Evolutionary conservation across 1,140 invertebrate species (phyloP).

Genomic region (Harpegnathos saltator): DNA sequence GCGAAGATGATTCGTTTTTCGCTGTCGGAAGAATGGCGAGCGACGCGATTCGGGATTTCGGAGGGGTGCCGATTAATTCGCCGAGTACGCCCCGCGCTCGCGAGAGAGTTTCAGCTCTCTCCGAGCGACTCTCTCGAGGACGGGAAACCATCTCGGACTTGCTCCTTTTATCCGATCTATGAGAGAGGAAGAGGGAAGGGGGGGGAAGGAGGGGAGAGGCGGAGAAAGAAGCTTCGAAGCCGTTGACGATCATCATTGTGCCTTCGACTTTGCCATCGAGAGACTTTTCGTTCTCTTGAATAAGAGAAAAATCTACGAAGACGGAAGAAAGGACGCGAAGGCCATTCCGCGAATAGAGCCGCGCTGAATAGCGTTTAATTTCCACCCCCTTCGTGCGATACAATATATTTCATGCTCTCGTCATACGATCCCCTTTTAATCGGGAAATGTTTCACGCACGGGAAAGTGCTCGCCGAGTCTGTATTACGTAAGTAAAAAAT

Average conservation of each 20-base stretch:
- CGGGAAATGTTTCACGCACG: not conserved
- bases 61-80: not conserved
- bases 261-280: conserved; percentile 38
- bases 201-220: too few relatives aligned
- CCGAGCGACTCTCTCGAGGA: not conserved
- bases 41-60: too few relatives aligned
- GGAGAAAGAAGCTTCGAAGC: conserved; percentile 62
- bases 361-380: conserved; percentile 67
- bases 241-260: conserved; percentile 44
- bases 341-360: conserved; percentile 23
- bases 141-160: not conserved
- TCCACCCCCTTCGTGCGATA: conserved; percentile 24
- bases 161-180: conserved; percentile 59
- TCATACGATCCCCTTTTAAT: conserved; percentile 20
- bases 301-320: conserved; percentile 57
- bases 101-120: not conserved
- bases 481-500: too few relatives aligned
- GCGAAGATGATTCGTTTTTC: not conserved
- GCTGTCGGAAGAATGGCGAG: too few relatives aligned
- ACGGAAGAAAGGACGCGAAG: conserved; percentile 33
- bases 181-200: conserved; percentile 6
- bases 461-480: not conserved
- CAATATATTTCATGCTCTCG: not conserved
- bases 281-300: conserved; percentile 64
- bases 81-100: not conserved